Evolutionary conservation across 1,140 invertebrate genomes (phyloP).

Genomic region (Polypedilum pembai): DNA sequence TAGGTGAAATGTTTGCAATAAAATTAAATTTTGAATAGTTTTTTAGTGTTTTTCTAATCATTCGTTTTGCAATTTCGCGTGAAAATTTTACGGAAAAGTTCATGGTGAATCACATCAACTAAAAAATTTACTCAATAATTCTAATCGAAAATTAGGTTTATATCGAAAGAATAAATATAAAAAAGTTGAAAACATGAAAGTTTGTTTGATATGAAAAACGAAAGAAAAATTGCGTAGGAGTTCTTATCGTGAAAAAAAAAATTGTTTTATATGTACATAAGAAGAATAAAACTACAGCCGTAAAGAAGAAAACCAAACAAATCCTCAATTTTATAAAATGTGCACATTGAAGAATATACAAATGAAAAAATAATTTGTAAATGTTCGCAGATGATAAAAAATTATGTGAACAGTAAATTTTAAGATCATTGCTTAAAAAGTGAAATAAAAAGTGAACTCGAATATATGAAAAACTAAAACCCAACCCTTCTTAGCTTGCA

Average conservation of each 20-base stretch:
- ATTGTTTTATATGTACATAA: not conserved
- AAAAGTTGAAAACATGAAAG: not conserved
- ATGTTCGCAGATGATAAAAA: not conserved
- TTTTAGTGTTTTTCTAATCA: conserved; percentile 19
- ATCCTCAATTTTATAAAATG: not conserved
- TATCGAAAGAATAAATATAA: not conserved
- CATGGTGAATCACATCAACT: not conserved
- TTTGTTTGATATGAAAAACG: not conserved
- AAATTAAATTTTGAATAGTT: not conserved
- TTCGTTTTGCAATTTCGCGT: not conserved
- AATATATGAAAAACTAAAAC: not conserved
- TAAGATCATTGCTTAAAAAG: not conserved
- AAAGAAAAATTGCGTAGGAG: not conserved
- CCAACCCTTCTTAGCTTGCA: not conserved
- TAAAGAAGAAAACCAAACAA: not conserved
- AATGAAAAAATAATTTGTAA: not conserved
- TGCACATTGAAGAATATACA: not conserved
- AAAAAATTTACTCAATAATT: not conserved
- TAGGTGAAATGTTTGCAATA: not conserved
- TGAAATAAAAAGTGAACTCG: not conserved
- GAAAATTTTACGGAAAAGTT: not conserved
- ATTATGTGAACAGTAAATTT: not conserved
- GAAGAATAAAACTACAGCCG: not conserved
- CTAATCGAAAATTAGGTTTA: not conserved
- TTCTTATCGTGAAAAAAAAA: not conserved